Evolutionary conservation across 2,797 vertebrate genomes (phyloP).

Genomic region (Schizothorax lantsangensis): DNA sequence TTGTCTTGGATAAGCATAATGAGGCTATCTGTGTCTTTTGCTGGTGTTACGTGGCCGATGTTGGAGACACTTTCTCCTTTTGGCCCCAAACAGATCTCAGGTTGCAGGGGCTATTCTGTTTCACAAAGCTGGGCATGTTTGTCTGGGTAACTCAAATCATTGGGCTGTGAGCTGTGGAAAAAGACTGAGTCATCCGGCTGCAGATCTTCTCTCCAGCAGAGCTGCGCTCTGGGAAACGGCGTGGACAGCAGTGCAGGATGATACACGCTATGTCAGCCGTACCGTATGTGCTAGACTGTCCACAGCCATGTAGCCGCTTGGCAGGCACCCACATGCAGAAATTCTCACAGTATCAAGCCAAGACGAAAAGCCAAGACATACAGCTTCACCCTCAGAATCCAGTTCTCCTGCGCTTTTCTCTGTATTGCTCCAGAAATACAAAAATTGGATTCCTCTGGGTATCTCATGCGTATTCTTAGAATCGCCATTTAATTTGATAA

Average conservation of each 20-base stretch:
- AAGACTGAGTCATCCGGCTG: slow-evolving; percentile 51
- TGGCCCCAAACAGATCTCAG: slow-evolving; percentile 18
- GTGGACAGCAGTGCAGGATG: slow-evolving; percentile 20
- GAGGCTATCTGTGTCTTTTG: slow-evolving; percentile 4
- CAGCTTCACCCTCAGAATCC: slow-evolving; percentile 27
- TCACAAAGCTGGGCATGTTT: slow-evolving; percentile 29
- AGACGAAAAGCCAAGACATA: slow-evolving; percentile 37
- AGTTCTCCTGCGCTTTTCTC: not conserved
- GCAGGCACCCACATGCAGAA: slow-evolving; percentile 19
- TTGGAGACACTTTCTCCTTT: slow-evolving; percentile 36
- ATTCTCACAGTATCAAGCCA: slow-evolving; percentile 44
- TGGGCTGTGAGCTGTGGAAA: slow-evolving; percentile 52
- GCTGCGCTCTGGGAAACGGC: slow-evolving; percentile 30
- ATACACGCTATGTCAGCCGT: slow-evolving; percentile 42
- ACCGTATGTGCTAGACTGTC: slow-evolving; percentile 37
- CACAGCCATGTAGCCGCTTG: slow-evolving; percentile 33
- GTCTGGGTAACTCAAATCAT: slow-evolving; percentile 48
- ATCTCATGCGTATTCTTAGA: slow-evolving; percentile 50
- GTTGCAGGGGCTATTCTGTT: slow-evolving; percentile 37
- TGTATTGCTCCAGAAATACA: slow-evolving; percentile 32
- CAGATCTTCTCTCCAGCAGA: slow-evolving; percentile 34
- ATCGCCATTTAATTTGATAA: slow-evolving; percentile 59
- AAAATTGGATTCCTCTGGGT: slow-evolving; percentile 38
- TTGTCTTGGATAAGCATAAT: slow-evolving; percentile 24
- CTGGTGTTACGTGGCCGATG: slow-evolving; percentile 47